Evolutionary conservation across 1,140 invertebrate species (phyloP).

Genomic region (Stenopsyche tienmushanensis): DNA sequence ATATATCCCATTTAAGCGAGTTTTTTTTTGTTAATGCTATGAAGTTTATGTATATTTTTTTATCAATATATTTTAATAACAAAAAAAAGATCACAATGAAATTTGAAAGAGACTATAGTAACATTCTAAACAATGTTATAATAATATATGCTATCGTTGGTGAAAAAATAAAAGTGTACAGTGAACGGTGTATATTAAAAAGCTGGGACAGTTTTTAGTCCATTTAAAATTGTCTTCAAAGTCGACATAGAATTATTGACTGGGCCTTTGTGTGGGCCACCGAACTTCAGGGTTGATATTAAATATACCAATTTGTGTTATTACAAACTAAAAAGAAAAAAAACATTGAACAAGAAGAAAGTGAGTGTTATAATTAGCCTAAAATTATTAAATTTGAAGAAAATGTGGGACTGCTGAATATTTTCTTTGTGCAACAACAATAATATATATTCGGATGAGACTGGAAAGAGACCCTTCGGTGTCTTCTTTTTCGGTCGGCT

Average conservation of each 20-base stretch:
- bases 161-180: slow-evolving; percentile 31
- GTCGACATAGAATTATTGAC: slow-evolving; percentile 11
- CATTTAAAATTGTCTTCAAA: slow-evolving; percentile 8
- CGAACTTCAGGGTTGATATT: slow-evolving; percentile 25
- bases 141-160: too few species aligned
- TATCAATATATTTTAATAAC: slow-evolving; percentile 26
- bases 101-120: slow-evolving; percentile 31
- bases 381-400: slow-evolving; percentile 28
- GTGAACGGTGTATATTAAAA: slow-evolving; percentile 27
- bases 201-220: slow-evolving; percentile 11
- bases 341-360: slow-evolving; percentile 16
- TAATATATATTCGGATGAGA: slow-evolving; percentile 24
- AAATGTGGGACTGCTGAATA: slow-evolving; percentile 16
- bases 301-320: slow-evolving; percentile 25
- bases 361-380: slow-evolving; percentile 32
- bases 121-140: slow-evolving; percentile 27
- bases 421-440: slow-evolving; percentile 23
- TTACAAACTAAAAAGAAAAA: slow-evolving; percentile 16
- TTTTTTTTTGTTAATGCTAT: slow-evolving; percentile 32
- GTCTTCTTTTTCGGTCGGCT: slow-evolving; percentile 19
- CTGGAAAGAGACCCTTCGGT: slow-evolving; percentile 16
- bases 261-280: slow-evolving; percentile 19
- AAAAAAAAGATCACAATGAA: slow-evolving; percentile 30
- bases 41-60: slow-evolving; percentile 38
- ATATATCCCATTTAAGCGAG: slow-evolving; percentile 33